phyloP scores from a whole-genome alignment of 2,797 vertebrate genomes.

The Hydrophis major region DNA sequence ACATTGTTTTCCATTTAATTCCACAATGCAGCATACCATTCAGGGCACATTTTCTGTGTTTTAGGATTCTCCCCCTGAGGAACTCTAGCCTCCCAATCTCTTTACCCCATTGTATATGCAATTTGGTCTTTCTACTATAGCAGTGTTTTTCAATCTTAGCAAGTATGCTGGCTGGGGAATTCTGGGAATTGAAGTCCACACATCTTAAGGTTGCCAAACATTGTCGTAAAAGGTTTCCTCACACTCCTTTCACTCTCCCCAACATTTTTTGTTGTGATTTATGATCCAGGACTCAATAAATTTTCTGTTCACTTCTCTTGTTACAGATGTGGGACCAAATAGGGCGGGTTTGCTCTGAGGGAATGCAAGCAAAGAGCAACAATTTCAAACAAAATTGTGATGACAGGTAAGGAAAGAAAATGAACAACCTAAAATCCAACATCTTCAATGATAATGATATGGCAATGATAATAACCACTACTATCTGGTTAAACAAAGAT shows the following conservation, averaged over 20 bases:
- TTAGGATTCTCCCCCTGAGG: not conserved
- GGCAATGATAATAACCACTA: not conserved
- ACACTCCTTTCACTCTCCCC: not conserved
- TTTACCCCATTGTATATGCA: not conserved
- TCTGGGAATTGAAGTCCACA: not conserved
- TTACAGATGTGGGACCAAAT: constrained; percentile 27
- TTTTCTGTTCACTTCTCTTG: not conserved
- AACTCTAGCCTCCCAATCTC: not conserved
- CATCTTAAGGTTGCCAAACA: not conserved
- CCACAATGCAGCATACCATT: not conserved
- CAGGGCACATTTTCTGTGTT: not conserved
- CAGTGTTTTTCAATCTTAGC: not conserved
- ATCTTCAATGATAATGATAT: not conserved
- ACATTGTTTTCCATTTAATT: not conserved
- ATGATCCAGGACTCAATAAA: not conserved
- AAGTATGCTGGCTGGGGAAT: not conserved
- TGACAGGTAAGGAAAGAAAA: not conserved
- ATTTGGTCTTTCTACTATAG: not conserved
- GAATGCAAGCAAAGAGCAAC: not conserved
- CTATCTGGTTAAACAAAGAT: not conserved
- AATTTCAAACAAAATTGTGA: not conserved
- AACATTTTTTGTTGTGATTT: not conserved
- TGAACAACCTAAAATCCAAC: not conserved
- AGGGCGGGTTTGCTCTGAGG: not conserved
- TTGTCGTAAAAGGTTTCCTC: not conserved